Evolutionary conservation across 2,113 vertebrate genomes (phyloP).

Genomic region (Callithrix jacchus): DNA sequence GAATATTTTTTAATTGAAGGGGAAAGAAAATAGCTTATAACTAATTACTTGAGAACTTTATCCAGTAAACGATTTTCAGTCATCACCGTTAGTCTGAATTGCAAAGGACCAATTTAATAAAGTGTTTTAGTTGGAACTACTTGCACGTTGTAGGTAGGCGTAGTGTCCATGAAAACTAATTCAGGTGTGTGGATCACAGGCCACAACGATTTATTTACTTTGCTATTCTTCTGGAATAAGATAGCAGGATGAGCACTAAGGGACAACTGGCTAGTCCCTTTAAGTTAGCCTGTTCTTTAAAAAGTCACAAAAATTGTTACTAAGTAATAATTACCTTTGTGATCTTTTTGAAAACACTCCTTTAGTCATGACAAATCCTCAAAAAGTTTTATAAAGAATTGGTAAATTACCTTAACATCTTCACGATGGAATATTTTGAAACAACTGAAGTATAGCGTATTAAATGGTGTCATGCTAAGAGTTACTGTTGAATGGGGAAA

Average conservation of each 20-base stretch:
- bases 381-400: not conserved
- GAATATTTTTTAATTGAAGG: not conserved
- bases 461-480: not conserved
- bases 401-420: not conserved
- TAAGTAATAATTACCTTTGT: not conserved
- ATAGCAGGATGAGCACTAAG: constrained; percentile 52
- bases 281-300: constrained; percentile 17
- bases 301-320: not conserved
- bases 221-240: constrained; percentile 3
- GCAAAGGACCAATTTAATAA: not conserved
- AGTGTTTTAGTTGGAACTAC: not conserved
- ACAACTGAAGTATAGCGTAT: not conserved
- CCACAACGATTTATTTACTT: not conserved
- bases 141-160: not conserved
- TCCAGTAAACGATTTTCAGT: not conserved
- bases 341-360: not conserved
- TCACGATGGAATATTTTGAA: not conserved
- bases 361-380: not conserved
- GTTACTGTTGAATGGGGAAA: not conserved
- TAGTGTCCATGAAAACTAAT: not conserved
- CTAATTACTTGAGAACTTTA: not conserved
- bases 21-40: not conserved
- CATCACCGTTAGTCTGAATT: not conserved
- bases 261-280: not conserved
- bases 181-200: not conserved